phyloP scores from a whole-genome alignment of 1,140 invertebrate species.

The Danaus melanippus region DNA sequence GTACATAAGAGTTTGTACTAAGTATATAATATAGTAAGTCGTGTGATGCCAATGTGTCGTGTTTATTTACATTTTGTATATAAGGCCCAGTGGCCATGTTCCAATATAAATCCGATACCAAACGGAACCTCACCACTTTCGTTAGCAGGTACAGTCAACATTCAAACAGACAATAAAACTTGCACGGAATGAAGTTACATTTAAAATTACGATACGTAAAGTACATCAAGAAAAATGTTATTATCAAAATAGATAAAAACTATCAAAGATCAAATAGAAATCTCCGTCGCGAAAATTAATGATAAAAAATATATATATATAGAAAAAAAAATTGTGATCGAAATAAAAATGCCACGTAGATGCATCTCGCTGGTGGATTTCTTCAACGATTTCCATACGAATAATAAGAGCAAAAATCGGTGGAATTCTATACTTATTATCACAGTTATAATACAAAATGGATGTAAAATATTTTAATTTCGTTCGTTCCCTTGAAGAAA shows the following conservation, averaged over 20 bases:
- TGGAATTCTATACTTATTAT: constrained; percentile 70
- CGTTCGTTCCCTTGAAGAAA: constrained; percentile 62
- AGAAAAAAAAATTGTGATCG: constrained; percentile 66
- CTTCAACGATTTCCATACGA: constrained; percentile 46
- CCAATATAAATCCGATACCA: too few species aligned
- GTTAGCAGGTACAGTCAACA: constrained; percentile 50
- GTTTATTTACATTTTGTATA: too few species aligned
- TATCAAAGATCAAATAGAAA: constrained; percentile 46
- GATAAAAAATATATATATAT: constrained; percentile 26
- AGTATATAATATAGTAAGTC: constrained; percentile 15
- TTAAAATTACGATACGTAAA: constrained; percentile 62
- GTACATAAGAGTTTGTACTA: constrained; percentile 26
- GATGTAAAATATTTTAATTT: constrained; percentile 43
- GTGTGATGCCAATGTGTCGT: constrained; percentile 36
- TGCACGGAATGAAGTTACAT: constrained; percentile 64
- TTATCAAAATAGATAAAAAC: constrained; percentile 61
- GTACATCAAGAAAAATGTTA: constrained; percentile 56
- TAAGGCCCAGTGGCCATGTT: too few species aligned
- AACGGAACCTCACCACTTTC: constrained; percentile 7
- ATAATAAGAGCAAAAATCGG: constrained; percentile 46
- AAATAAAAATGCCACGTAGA: constrained; percentile 41
- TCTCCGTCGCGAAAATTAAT: constrained; percentile 54
- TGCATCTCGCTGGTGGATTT: constrained; percentile 56
- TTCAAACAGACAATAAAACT: constrained; percentile 59
- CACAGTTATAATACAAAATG: constrained; percentile 68